A percentile compares a stretch with the other conserved stretches of the same genome.
Evolutionary conservation across 2,797 vertebrate species (phyloP).

Genomic region (Phoebastria nigripes): DNA sequence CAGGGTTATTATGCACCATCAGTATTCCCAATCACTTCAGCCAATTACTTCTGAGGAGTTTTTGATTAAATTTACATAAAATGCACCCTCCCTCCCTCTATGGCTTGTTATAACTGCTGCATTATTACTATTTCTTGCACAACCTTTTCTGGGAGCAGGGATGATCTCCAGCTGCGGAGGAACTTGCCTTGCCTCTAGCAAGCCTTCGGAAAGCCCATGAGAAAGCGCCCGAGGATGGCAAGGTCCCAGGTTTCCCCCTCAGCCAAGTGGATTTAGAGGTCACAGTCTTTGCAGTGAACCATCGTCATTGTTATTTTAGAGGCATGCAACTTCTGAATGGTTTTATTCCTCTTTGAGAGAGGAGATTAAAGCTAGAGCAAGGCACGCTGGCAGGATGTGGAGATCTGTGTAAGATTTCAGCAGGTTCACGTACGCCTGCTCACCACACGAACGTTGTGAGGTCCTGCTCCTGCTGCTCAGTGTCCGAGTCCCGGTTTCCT

Average conservation of each 20-base stretch:
- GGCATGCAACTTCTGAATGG: no score
- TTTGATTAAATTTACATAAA: background rate
- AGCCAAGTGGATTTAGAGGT: background rate
- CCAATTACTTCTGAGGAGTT: background rate
- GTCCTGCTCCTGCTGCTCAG: background rate
- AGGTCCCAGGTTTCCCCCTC: background rate
- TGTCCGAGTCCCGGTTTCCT: fast-evolving
- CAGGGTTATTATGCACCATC: background rate
- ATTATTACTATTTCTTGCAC: background rate
- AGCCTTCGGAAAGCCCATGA: fast-evolving
- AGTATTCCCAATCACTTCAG: background rate
- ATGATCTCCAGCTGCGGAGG: background rate
- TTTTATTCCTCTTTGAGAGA: background rate
- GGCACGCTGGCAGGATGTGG: background rate
- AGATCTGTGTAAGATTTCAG: background rate
- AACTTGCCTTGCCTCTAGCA: background rate
- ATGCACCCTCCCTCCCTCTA: background rate
- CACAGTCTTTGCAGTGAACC: background rate
- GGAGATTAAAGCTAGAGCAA: background rate
- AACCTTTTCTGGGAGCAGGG: background rate
- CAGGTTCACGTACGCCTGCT: background rate
- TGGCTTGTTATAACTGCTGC: background rate
- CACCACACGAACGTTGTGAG: fast-evolving
- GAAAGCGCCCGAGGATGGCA: background rate
- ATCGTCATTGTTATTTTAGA: background rate